Percentiles rank a stretch among this genome's conserved stretches.
phyloP scores from a whole-genome alignment of 2,888 invertebrate species.

The Plusia festucae region DNA sequence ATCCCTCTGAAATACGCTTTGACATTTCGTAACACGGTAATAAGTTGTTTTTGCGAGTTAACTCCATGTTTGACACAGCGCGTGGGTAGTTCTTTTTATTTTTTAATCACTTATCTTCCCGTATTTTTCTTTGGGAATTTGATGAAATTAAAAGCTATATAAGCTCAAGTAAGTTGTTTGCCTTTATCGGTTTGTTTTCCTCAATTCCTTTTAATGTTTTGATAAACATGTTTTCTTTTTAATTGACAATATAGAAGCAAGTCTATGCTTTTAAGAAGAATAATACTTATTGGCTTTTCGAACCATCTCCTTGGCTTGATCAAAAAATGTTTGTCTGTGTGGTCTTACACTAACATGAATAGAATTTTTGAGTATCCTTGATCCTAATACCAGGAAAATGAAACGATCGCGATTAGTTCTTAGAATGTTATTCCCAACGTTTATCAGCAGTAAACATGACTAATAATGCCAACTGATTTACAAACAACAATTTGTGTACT shows the following conservation, averaged over 20 bases:
- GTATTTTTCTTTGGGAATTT: constrained; percentile 28
- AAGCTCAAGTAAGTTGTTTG: constrained; percentile 1
- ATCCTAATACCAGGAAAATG: background rate
- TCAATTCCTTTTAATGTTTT: constrained; percentile 6
- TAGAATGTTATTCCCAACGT: background rate
- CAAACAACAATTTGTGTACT: no score
- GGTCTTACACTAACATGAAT: background rate
- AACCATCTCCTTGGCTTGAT: no score
- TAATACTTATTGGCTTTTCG: background rate
- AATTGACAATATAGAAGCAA: background rate
- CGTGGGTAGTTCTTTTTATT: constrained; percentile 43
- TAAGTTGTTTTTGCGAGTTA: constrained; percentile 58
- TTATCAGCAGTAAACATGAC: background rate
- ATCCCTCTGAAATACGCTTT: constrained; percentile 59
- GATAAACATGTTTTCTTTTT: background rate
- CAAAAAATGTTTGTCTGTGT: background rate
- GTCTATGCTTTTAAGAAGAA: background rate
- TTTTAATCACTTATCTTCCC: constrained; percentile 39
- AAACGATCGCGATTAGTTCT: background rate
- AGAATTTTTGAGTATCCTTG: background rate
- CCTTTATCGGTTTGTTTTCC: background rate
- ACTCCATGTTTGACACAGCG: constrained; percentile 41
- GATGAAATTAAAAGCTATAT: constrained; percentile 20
- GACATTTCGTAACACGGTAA: constrained; percentile 59
- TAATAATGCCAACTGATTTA: background rate